phyloP scores from a whole-genome alignment of 2,113 vertebrate species.

The Ploceus nigricollis region DNA sequence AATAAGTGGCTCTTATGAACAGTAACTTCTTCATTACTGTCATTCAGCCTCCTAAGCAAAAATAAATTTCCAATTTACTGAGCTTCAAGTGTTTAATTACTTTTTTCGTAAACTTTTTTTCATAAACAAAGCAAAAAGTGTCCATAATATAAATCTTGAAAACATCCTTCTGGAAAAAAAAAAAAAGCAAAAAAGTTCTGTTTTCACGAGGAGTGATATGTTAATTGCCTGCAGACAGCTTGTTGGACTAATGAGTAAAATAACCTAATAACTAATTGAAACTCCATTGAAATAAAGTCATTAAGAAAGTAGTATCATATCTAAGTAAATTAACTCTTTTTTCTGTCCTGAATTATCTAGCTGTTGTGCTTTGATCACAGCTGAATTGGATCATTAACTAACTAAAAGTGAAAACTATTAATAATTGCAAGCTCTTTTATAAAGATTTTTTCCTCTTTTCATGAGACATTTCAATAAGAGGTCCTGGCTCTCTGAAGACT shows the following conservation, averaged over 20 bases:
- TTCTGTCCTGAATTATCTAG: constrained; percentile 58
- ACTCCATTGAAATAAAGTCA: constrained; percentile 57
- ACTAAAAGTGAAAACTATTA: constrained; percentile 61
- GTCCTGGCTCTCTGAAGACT: background rate
- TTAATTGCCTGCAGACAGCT: constrained; percentile 54
- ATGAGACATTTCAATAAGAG: background rate
- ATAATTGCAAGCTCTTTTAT: background rate
- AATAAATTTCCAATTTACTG: background rate
- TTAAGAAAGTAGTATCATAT: constrained; percentile 62
- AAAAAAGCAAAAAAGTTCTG: background rate
- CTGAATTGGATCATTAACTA: constrained; percentile 66
- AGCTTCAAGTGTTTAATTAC: constrained; percentile 1
- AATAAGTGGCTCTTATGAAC: background rate
- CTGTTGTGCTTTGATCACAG: constrained; percentile 66
- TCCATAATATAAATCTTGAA: background rate
- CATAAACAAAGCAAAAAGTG: too few species aligned
- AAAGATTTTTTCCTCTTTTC: background rate
- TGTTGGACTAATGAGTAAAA: constrained; percentile 61
- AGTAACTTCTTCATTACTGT: background rate
- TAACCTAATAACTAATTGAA: constrained; percentile 62
- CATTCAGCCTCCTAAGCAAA: background rate
- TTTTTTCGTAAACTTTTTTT: background rate
- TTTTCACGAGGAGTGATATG: background rate
- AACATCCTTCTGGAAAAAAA: background rate
- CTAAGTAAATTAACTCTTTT: constrained; percentile 58